Percentiles rank a stretch among this genome's conserved stretches.
These are phyloP conservation scores for Leptopilina syphax DNA, from an alignment of 2,888 invertebrate species.

Conservation along the genomic window DNA sequence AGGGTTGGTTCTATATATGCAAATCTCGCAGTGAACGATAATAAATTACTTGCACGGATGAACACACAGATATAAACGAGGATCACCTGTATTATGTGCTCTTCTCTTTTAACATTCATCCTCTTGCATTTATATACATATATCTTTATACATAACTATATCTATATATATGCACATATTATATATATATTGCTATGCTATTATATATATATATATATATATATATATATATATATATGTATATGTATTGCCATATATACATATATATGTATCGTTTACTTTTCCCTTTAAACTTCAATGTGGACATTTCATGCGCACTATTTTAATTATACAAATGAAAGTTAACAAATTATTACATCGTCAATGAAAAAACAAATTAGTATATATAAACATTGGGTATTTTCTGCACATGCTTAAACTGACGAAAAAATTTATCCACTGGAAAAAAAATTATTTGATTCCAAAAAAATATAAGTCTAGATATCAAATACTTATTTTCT, in stretches of 20 bases:
- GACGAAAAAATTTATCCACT: too few species aligned
- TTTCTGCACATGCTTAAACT: too few species aligned
- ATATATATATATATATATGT: too few species aligned
- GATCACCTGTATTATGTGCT: conserved; percentile 37
- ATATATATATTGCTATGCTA: too few species aligned
- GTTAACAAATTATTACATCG: not conserved
- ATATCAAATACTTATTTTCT: too few species aligned
- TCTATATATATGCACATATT: too few species aligned
- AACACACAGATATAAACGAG: conserved; percentile 40
- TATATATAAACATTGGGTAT: too few species aligned
- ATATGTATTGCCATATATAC: too few species aligned
- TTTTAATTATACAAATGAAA: not conserved
- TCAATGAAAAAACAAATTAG: not conserved
- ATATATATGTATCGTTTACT: conserved; percentile 33
- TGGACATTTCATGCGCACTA: conserved; percentile 3
- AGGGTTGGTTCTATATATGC: conserved; percentile 60
- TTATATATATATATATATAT: too few species aligned
- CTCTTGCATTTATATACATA: conserved; percentile 45
- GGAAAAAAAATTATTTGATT: too few species aligned
- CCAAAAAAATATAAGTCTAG: too few species aligned
- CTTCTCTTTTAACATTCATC: conserved; percentile 49
- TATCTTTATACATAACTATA: not conserved
- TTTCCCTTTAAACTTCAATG: not conserved
- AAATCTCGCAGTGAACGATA: conserved; percentile 62
- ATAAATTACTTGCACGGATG: conserved; percentile 66